Base-by-base conservation (phyloP, 2,888 invertebrate species). In the Camptogramma bilineatum region DNA sequence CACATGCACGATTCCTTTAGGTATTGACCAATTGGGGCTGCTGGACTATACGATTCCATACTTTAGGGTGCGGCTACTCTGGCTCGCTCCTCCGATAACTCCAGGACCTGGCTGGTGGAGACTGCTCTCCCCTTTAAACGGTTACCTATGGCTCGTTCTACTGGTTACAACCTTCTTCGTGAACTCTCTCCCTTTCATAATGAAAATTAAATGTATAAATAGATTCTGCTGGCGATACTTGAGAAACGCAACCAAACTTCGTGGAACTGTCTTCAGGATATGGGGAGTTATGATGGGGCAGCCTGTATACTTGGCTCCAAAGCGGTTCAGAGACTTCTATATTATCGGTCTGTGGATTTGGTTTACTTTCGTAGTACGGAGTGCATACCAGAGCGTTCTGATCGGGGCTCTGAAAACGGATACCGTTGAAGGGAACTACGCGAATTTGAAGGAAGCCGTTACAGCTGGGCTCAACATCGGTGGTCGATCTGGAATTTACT, bases 231-330 rank as follows among this genome's bases (percentile, higher is more conserved):
- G 66, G n/a, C 73, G 68, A 10, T 68, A 86, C 70, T 86, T 89
- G 53, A 85, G 68, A 56, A 82, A 84, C 8, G 78, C 82, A 17
- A 70, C 81, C 31, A 84, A 79, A 63, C 64, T 88, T 31, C 79
- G 79, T 19, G 78, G 83, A 0, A 80, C 84, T 3, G 76, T 81
- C 2, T 80, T 90, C 18, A 78, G 85, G 55, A 81, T 82, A 19
- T 90, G 90, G 88, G 88, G 85, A 24, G 79, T 88, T 2, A 71
- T 88, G 75, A 70, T 88, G 54, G 88, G 88, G 0, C 90, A 90
- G 62, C 85, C 88, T 0, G 81, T 90, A 8, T 73, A 74, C 50
- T 78, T 89, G 0, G 73, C 76, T 9, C 89, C 88, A 1, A 80
- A 68, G 67, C 78, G 80, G n/a, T 89, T 89, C 47, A 74, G 89